Conservation (phyloP, 2,888 invertebrate genomes). For the Tenthredo scrophulariae region DNA sequence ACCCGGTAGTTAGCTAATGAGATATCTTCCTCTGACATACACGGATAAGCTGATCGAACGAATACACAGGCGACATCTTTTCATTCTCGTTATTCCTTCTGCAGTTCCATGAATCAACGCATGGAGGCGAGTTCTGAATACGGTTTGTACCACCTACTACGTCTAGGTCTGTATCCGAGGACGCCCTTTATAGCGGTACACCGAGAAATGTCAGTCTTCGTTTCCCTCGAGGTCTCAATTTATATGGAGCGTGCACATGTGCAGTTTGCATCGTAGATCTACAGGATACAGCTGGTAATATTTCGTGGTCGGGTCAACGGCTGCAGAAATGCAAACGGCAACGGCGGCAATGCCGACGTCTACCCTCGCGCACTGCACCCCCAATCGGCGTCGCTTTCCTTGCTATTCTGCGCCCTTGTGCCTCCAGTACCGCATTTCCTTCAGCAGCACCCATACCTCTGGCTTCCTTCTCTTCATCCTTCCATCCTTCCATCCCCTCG, state of each 20-base stretch:
- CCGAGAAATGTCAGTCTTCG: constrained; percentile 27
- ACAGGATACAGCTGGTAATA: constrained; percentile 68
- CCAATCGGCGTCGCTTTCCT: constrained; percentile 51
- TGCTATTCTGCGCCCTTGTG: constrained; percentile 54
- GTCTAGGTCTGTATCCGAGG: not conserved
- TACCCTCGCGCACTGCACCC: constrained; percentile 40
- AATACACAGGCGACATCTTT: not conserved
- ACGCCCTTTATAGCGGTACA: constrained; percentile 5
- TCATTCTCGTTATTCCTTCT: not conserved
- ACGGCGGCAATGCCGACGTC: not conserved
- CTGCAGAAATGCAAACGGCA: constrained; percentile 67
- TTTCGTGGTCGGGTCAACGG: constrained; percentile 69
- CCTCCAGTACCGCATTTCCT: constrained; percentile 57
- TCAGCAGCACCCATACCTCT: constrained; percentile 42
- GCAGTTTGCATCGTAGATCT: constrained; percentile 31
- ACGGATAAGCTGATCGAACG: not conserved
- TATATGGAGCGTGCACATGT: constrained; percentile 27
- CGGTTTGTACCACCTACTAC: not conserved
- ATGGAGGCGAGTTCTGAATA: not conserved
- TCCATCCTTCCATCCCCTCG: constrained; percentile 21
- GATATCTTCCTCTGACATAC: not conserved
- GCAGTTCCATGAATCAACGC: not conserved
- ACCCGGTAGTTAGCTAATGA: constrained; percentile 17
- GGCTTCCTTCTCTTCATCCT: constrained; percentile 52
- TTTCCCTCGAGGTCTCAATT: constrained; percentile 25